Evolutionary conservation across 2,113 vertebrate genomes (phyloP).

Genomic region (Vombatus ursinus): DNA sequence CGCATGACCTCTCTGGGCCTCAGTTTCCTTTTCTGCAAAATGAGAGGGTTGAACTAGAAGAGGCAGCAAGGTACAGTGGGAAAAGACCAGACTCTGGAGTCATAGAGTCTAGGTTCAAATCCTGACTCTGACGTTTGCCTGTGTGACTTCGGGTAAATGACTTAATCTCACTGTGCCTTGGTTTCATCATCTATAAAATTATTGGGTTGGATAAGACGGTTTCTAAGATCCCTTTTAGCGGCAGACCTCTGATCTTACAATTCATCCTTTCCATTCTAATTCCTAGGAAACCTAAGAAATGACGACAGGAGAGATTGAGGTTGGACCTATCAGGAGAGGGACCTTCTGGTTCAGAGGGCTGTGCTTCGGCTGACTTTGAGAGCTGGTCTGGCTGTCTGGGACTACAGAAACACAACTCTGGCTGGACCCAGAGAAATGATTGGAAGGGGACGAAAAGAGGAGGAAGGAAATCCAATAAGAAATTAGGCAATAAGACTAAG

Average conservation of each 20-base stretch:
- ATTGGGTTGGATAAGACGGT: not conserved
- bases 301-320: not conserved
- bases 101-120: not conserved
- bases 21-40: not conserved
- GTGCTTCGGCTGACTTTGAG: not conserved
- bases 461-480: not conserved
- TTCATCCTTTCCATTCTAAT: not conserved
- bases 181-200: not conserved
- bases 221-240: not conserved
- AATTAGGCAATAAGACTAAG: not conserved
- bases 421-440: not conserved
- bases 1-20: not conserved
- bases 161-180: not conserved
- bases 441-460: not conserved
- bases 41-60: not conserved
- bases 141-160: not conserved
- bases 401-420: not conserved
- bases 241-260: not conserved
- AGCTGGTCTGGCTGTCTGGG: not conserved
- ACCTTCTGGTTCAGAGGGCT: not conserved
- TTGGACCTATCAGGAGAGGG: not conserved
- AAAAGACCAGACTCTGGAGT: not conserved
- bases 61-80: not conserved
- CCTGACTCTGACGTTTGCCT: not conserved
- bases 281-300: not conserved